Conservation (phyloP, 2,797 vertebrate species). For the Hyperoplus lanceolatus region DNA sequence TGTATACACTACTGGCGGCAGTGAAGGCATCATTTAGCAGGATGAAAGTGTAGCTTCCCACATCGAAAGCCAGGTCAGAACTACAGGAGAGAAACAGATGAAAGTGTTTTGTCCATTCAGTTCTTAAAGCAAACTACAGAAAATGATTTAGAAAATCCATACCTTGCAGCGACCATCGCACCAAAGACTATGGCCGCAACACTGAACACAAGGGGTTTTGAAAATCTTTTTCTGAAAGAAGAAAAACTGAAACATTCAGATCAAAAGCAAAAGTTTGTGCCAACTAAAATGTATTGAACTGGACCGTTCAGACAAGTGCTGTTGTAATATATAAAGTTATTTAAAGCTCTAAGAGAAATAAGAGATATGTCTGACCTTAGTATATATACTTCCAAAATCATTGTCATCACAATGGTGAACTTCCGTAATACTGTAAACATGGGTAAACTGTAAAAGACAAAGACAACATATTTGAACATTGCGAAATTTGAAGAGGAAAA, state of each 20-base stretch:
- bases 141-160: constrained; percentile 21
- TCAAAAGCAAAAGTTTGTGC: neutral
- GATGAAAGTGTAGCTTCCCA: constrained; percentile 90
- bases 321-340: too few species aligned
- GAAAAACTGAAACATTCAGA: neutral
- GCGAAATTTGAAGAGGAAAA: neutral
- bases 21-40: constrained; percentile 94
- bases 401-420: constrained; percentile 94
- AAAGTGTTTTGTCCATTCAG: neutral
- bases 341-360: neutral
- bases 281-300: too few species aligned
- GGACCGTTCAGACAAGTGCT: neutral
- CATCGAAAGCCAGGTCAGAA: constrained; percentile 92
- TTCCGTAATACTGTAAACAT: constrained; percentile 97
- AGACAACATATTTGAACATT: constrained; percentile 21
- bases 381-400: constrained; percentile 91
- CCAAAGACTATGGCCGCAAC: constrained; percentile 86
- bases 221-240: constrained; percentile 78
- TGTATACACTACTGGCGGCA: constrained; percentile 92
- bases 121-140: neutral
- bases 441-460: constrained; percentile 89
- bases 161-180: constrained; percentile 93
- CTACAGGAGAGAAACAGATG: constrained; percentile 69
- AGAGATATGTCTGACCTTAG: constrained; percentile 83
- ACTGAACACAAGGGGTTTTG: constrained; percentile 75